These are phyloP conservation scores for Rhinoraja longicauda DNA, from an alignment of 2,797 vertebrate genomes.

Conservation along the genomic window DNA sequence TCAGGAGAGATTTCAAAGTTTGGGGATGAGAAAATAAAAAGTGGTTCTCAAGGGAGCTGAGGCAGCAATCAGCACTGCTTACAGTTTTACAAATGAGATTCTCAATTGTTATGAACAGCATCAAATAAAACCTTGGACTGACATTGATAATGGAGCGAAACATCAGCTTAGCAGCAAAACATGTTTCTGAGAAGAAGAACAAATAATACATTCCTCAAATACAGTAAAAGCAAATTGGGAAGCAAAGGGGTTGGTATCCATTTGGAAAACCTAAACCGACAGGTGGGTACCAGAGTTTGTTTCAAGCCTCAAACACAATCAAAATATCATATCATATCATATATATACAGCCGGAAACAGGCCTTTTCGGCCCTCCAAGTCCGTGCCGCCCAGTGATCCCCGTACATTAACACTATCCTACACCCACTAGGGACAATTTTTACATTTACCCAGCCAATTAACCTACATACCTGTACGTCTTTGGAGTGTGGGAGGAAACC, in stretches of 20 bases:
- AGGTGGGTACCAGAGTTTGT: neutral
- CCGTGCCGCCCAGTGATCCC: no score
- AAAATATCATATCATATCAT: no score
- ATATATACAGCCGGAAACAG: no score
- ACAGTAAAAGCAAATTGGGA: neutral
- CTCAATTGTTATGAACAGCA: neutral
- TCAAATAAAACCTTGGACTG: neutral
- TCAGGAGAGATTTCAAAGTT: neutral
- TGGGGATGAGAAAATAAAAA: no score
- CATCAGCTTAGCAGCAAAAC: neutral
- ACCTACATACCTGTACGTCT: no score
- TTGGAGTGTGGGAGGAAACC: no score
- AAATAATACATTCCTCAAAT: neutral
- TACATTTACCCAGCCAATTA: no score
- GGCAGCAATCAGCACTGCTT: neutral
- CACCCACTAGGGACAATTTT: no score
- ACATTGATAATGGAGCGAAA: neutral
- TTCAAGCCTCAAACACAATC: neutral
- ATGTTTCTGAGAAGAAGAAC: neutral
- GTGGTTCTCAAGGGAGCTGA: neutral
- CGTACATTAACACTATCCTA: no score
- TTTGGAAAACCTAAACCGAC: neutral
- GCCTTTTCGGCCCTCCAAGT: no score
- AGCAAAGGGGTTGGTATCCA: neutral
- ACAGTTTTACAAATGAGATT: neutral